Base-by-base conservation (phyloP, 64 coral and sea anemone species). In the Acropora tenuis region DNA sequence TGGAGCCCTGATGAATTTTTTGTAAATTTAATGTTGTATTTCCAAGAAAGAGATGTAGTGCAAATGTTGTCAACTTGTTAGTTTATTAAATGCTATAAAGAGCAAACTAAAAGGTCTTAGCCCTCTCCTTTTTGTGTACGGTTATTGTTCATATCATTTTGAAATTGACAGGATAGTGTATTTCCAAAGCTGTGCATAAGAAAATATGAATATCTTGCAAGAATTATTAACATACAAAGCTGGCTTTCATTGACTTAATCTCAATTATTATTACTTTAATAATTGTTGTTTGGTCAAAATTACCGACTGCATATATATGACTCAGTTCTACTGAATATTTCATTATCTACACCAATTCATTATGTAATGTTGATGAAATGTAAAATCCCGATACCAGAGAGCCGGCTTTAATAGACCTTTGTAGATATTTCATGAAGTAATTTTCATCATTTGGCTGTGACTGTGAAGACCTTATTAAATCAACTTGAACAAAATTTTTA, bases 11-110 rank as follows among this genome's bases (percentile, higher is more conserved):
- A n/a, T 43, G 2, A 8, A 85, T 71, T 85, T 71, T 63, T 85
- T 85, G 47, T 17, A 30, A 30, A 30, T 30, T 71, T 49, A 48
- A 71, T 19, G 16, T 67, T 48, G 6, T 47, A n/a, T 48, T 84
- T 72, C 17, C 47, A n/a, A 48, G 45, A 71, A 85, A 69, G 8
- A 16, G 15, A 20, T 7, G 18, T 47, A 19, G 43, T 69, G 2
- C 18, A 47, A 47, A 41, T 30, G 16, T 67, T 67, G 43, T 80
- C 43, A 43, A 42, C 80, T 83, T 2, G 15, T 45, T 5, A 20
- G 43, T 85, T 43, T 85, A 85, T 44, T 68, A 69, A 71, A 71
- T 48, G 44, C 15, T 81, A 65, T 48, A 20, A 85, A 71, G 45
- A 63, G 16, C 10, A 85, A 65, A 67, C 65, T 12, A 19, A 6